Conservation (phyloP, 2,797 vertebrate genomes). For the Anomalospiza imberbis region DNA sequence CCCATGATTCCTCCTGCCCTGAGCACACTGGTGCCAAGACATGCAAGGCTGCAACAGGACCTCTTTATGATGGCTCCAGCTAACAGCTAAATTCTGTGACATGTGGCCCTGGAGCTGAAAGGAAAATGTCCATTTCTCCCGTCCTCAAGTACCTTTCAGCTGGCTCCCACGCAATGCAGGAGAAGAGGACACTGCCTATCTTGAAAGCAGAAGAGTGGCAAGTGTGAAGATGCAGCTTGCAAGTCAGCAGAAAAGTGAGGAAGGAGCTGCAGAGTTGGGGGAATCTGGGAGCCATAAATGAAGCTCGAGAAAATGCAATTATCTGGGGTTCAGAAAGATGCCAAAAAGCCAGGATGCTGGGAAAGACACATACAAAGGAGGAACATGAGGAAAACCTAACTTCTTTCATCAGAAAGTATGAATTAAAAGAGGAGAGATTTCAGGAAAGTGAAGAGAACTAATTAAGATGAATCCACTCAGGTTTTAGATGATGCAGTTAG, state of each 20-base stretch:
- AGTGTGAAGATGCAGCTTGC: background rate
- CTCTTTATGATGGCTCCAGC: background rate
- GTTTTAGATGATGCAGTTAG: background rate
- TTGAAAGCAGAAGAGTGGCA: background rate
- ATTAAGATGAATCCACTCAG: background rate
- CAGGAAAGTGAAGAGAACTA: background rate
- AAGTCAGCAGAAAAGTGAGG: background rate
- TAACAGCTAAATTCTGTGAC: background rate
- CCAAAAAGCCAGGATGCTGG: background rate
- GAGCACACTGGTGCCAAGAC: background rate
- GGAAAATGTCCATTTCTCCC: background rate
- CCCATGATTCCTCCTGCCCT: background rate
- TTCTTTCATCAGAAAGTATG: background rate
- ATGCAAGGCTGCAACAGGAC: background rate
- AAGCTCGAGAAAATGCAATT: background rate
- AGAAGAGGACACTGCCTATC: background rate
- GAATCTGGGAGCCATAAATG: background rate
- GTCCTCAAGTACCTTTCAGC: background rate
- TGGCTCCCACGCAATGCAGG: background rate
- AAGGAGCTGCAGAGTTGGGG: background rate
- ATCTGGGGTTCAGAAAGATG: background rate
- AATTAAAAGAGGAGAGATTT: background rate
- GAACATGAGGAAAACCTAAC: background rate
- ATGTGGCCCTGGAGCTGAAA: background rate
- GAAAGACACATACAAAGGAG: background rate